Conservation (phyloP, 2,113 vertebrate genomes). For the Phoenicopterus ruber region DNA sequence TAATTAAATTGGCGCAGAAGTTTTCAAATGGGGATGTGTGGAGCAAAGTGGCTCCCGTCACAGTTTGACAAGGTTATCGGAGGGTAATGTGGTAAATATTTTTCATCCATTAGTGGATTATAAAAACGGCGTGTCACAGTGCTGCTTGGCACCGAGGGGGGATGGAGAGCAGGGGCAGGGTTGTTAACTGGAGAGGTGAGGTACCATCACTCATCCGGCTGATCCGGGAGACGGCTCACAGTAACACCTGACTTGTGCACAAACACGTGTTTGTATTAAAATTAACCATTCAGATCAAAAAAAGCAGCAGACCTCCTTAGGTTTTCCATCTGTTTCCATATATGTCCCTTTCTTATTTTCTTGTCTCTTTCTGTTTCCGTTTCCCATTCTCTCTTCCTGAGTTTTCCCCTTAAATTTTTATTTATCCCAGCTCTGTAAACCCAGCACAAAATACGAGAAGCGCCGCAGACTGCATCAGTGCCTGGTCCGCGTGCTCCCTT, state of each 20-base stretch:
- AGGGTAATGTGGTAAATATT: background rate
- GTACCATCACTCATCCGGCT: background rate
- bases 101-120: background rate
- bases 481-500: background rate
- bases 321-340: background rate
- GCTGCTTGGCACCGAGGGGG: background rate
- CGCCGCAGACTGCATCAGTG: no score
- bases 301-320: background rate
- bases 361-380: background rate
- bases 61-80: background rate
- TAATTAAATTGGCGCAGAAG: background rate
- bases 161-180: background rate
- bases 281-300: background rate
- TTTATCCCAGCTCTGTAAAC: background rate
- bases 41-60: background rate
- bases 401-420: background rate
- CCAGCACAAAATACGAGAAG: background rate
- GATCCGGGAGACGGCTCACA: background rate
- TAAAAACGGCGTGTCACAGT: background rate
- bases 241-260: background rate
- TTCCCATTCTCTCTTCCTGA: background rate
- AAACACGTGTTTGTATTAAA: accelerated
- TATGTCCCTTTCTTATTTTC: background rate
- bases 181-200: background rate
- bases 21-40: background rate